Conservation (phyloP, 2,113 vertebrate species). For the Trematomus loennbergii region DNA sequence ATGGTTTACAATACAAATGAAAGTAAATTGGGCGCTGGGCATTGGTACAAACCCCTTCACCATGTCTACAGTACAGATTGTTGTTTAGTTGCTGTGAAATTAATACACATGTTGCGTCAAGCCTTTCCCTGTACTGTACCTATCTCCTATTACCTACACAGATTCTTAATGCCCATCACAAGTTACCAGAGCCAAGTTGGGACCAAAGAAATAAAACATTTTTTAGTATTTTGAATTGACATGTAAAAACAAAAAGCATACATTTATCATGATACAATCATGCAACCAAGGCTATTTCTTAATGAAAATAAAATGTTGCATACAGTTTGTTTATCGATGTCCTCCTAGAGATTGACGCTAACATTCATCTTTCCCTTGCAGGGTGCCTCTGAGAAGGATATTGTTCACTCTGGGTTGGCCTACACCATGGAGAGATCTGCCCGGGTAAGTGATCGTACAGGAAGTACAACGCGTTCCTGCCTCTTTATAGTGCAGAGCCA, state of each 20-base stretch:
- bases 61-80: no score
- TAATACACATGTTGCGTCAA: no score
- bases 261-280: no score
- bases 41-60: no score
- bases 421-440: conserved; percentile 99
- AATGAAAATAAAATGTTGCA: not conserved
- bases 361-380: conserved; percentile 51
- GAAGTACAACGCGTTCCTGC: not conserved
- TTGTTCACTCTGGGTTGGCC: conserved; percentile 97
- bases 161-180: not conserved
- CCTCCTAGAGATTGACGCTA: not conserved
- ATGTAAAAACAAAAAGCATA: not conserved
- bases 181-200: not conserved
- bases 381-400: conserved; percentile 99
- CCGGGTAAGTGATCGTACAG: conserved; percentile 81
- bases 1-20: no score
- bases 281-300: not conserved
- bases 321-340: not conserved
- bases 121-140: no score
- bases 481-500: not conserved
- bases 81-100: no score
- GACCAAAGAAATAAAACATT: not conserved
- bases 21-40: no score
- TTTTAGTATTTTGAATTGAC: not conserved
- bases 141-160: no score